These are phyloP conservation scores for Leptatherina wallacei DNA, from an alignment of 2,797 vertebrate genomes.

Conservation along the genomic window DNA sequence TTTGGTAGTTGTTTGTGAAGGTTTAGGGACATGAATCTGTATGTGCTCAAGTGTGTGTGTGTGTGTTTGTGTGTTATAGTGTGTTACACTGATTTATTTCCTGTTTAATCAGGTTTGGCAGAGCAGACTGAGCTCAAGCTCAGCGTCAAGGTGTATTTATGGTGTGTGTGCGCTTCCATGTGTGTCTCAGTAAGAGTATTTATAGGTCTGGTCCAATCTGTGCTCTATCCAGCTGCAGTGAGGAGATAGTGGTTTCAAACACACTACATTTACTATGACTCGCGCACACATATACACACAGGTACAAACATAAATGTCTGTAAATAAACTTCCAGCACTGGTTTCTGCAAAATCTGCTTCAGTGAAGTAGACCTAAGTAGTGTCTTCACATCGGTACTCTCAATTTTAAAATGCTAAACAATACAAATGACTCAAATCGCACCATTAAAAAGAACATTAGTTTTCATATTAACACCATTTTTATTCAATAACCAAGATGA, in stretches of 20 bases:
- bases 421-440: neutral
- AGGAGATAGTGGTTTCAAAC: constrained; percentile 67
- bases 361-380: neutral
- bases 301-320: neutral
- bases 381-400: neutral
- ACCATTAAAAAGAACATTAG: neutral
- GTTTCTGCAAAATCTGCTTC: neutral
- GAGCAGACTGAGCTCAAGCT: constrained; percentile 65
- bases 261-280: constrained; percentile 5
- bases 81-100: constrained; percentile 72
- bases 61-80: constrained; percentile 41
- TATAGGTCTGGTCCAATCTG: constrained; percentile 74
- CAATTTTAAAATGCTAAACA: neutral
- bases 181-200: constrained; percentile 57
- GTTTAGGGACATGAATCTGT: constrained; percentile 20
- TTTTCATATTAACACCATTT: neutral
- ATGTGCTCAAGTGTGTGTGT: constrained; percentile 9
- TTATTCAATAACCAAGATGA: neutral
- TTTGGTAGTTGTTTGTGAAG: neutral
- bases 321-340: neutral
- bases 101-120: constrained; percentile 76
- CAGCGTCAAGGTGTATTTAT: constrained; percentile 73
- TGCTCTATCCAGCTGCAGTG: constrained; percentile 70
- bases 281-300: constrained; percentile 2
- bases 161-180: constrained; percentile 44